Base-by-base conservation (phyloP, 2,888 invertebrate genomes). In the Lissocephala sabroskyi region DNA sequence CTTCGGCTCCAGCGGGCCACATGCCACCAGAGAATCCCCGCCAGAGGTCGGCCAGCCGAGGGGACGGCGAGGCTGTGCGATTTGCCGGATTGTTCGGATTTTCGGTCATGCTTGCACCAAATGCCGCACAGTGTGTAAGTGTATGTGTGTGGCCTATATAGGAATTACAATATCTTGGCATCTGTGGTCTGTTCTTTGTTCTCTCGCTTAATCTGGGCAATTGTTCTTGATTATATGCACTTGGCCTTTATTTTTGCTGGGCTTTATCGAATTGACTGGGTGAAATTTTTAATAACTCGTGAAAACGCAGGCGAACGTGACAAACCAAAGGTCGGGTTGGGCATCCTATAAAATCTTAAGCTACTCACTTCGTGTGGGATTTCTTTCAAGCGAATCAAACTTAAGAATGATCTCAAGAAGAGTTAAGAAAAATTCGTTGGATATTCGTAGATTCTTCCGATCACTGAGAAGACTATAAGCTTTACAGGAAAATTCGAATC, bases 211-310 rank as follows among this genome's bases (percentile, higher is more conserved):
- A 59, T 43, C 41, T 44, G 42, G 10, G 51, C 62, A 70, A 74
- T 70, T 70, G 62, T 57, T 49, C 47, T 59, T 49, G 57, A 59
- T 68, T 55, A 53, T 65, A 19, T 19, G 19, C 10, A 19, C 37
- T 37, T 37, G 11, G n/a, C n/a, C 37, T n/a, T 19, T 19, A 16
- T 16, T 14, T 35, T n/a, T n/a, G n/a, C n/a, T n/a, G 11, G 4
- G n/a, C 30, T 30, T 3, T 10, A 36, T 37, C n/a, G 9, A 37
- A 37, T 37, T 35, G 13, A 16, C n/a, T n/a, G 37, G 10, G 11
- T 50, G 37, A 37, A 70, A 74, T 70, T 56, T 59, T 62, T 70
- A 74, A 70, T 70, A 66, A 41, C 51, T 58, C 68, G 66, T 70
- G 74, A 59, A 74, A 64, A 55, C 51, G 45, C 54, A 48, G 46